phyloP scores from a whole-genome alignment of 2,888 invertebrate species.

The Hydriomena furcata region DNA sequence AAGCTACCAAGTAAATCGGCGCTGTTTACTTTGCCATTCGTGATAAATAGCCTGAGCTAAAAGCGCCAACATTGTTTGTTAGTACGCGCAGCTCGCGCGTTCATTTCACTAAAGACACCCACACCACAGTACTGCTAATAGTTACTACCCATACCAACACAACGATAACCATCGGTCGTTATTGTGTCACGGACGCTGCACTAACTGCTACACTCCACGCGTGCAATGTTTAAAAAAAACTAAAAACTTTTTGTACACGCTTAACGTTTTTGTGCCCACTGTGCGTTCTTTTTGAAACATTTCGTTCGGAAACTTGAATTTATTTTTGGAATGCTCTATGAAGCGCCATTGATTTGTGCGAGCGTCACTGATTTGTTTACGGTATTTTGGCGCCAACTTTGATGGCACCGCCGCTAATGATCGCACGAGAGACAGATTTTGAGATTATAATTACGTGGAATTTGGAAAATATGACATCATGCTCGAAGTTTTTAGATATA shows the following conservation, averaged over 20 bases:
- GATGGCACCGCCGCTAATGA: constrained; percentile 53
- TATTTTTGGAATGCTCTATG: constrained; percentile 43
- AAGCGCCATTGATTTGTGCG: constrained; percentile 74
- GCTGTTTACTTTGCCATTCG: constrained; percentile 22
- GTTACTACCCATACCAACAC: constrained; percentile 24
- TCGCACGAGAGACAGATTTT: constrained; percentile 24
- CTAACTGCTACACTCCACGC: constrained; percentile 73
- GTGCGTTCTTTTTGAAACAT: constrained; percentile 41
- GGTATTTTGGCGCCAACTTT: constrained; percentile 69
- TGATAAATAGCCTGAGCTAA: constrained; percentile 25
- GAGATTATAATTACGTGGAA: constrained; percentile 19
- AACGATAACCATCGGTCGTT: constrained; percentile 77
- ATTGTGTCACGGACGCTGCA: constrained; percentile 74
- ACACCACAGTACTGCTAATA: constrained; percentile 14
- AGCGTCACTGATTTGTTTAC: constrained; percentile 43
- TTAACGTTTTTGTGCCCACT: constrained; percentile 46
- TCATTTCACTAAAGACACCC: constrained; percentile 34
- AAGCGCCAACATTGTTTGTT: constrained; percentile 31
- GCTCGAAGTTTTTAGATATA: too few relatives aligned
- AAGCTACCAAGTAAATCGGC: constrained; percentile 14
- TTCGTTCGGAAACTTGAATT: constrained; percentile 45
- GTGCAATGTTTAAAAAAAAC: constrained; percentile 60
- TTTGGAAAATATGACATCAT: constrained; percentile 1
- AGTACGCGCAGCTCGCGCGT: constrained; percentile 26
- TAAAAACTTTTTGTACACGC: constrained; percentile 28